Conservation (phyloP, 2,113 vertebrate species). For the Heterotilapia buettikoferi region DNA sequence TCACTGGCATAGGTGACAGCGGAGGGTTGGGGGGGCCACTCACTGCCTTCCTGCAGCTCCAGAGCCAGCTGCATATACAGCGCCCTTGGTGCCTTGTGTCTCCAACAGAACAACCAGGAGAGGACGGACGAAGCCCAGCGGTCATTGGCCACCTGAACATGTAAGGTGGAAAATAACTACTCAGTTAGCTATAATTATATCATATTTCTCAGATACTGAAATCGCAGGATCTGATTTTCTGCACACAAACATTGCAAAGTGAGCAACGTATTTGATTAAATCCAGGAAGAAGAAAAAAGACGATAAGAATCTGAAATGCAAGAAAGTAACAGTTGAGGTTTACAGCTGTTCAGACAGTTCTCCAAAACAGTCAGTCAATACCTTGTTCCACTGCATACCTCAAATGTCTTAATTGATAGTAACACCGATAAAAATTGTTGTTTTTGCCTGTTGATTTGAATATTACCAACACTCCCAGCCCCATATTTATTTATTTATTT, state of each 20-base stretch:
- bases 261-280: neutral
- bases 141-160: constrained; percentile 71
- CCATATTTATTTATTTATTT: neutral
- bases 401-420: neutral
- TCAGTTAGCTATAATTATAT: neutral
- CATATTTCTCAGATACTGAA: neutral
- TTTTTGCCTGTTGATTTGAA: neutral
- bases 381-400: neutral
- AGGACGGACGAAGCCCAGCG: constrained; percentile 69
- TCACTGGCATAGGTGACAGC: constrained; percentile 78
- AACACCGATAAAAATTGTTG: neutral
- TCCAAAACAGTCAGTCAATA: neutral
- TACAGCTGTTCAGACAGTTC: neutral
- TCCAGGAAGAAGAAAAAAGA: fast-evolving
- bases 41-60: constrained; percentile 81
- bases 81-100: constrained; percentile 73
- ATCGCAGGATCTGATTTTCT: neutral
- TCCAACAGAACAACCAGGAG: constrained; percentile 69
- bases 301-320: neutral
- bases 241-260: neutral
- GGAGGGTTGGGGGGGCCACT: constrained; percentile 87
- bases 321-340: neutral
- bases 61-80: constrained; percentile 84
- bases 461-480: neutral
- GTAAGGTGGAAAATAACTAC: neutral